phyloP scores from a whole-genome alignment of 2,888 invertebrate genomes.

The Agrochola lota region DNA sequence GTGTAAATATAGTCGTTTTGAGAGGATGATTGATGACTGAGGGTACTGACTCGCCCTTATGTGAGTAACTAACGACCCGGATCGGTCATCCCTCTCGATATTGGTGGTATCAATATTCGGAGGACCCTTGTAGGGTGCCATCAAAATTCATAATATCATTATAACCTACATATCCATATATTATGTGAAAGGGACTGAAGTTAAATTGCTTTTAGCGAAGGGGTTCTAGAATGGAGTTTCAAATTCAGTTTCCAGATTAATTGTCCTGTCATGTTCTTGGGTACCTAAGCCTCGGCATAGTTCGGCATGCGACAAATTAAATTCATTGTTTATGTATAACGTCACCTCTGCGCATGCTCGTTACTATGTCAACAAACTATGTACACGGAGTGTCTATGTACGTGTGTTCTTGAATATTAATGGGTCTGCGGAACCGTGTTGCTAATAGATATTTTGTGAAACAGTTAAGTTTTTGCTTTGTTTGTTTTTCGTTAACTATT shows the following conservation, averaged over 20 bases:
- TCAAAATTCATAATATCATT: constrained; percentile 44
- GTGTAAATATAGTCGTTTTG: constrained; percentile 43
- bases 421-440: constrained; percentile 64
- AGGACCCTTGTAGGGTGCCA: constrained; percentile 23
- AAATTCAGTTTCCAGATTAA: constrained; percentile 55
- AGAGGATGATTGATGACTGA: constrained; percentile 45
- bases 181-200: constrained; percentile 21
- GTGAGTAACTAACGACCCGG: constrained; percentile 51
- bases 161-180: constrained; percentile 39
- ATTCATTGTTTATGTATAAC: constrained; percentile 87
- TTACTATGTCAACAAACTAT: constrained; percentile 86
- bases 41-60: constrained; percentile 51
- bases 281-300: constrained; percentile 51
- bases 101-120: constrained; percentile 54
- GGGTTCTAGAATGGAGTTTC: constrained; percentile 37
- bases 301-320: constrained; percentile 73
- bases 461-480: constrained; percentile 63
- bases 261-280: constrained; percentile 49
- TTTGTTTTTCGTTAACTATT: constrained; percentile 48
- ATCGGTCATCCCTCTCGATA: constrained; percentile 42
- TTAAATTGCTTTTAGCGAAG: constrained; percentile 52
- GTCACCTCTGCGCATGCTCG: constrained; percentile 85
- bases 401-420: constrained; percentile 71
- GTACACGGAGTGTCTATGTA: constrained; percentile 60
- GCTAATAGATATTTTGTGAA: constrained; percentile 68